Conservation (phyloP, 2,113 vertebrate genomes). For the Hemibagrus wyckioides region DNA sequence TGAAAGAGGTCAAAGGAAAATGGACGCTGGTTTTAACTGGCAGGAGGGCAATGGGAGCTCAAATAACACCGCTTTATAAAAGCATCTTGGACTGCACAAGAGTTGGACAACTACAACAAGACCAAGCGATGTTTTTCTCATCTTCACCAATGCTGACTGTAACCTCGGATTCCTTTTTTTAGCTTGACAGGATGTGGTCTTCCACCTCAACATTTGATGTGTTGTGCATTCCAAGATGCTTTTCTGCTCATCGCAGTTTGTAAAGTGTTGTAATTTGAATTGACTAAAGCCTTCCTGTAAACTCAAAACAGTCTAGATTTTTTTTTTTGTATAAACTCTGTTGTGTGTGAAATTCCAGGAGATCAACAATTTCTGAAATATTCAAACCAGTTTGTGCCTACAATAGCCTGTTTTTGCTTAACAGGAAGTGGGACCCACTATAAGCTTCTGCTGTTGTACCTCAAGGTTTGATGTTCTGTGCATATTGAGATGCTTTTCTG, state of each 20-base stretch:
- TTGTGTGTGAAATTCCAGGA: not conserved
- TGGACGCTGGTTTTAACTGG: not conserved
- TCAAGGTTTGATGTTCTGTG: no score
- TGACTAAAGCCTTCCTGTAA: not conserved
- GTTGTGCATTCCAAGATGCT: not conserved
- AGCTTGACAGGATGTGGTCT: not conserved
- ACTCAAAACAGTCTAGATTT: not conserved
- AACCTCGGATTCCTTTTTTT: not conserved
- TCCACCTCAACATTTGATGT: not conserved
- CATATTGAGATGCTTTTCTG: no score
- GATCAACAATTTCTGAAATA: not conserved
- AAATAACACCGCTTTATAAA: not conserved
- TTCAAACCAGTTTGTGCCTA: no score
- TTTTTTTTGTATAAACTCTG: not conserved
- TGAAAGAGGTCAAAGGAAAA: not conserved
- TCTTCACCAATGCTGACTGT: not conserved
- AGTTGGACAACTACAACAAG: not conserved
- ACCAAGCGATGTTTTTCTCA: not conserved
- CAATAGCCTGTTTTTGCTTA: no score
- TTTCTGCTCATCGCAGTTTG: not conserved
- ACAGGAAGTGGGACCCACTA: no score
- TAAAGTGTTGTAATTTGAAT: not conserved
- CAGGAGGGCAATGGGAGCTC: no score
- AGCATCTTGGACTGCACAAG: not conserved
- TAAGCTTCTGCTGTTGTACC: no score